These are phyloP conservation scores for Pseudomyrmex gracilis DNA, from an alignment of 1,140 invertebrate genomes.

Conservation along the genomic window DNA sequence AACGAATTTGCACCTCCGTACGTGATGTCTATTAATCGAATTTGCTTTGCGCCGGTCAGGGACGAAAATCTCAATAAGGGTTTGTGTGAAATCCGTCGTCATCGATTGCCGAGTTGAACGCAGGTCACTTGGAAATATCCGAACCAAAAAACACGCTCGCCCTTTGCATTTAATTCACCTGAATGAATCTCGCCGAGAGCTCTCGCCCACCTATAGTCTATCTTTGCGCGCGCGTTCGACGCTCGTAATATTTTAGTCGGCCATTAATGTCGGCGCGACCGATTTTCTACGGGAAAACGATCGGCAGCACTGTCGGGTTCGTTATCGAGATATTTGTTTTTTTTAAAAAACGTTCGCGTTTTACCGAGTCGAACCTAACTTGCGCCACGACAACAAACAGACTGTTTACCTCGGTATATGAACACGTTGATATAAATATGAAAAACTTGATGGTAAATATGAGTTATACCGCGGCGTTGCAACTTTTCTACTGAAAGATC, in stretches of 20 bases:
- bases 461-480: neutral
- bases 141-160: slow-evolving; percentile 9
- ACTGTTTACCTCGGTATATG: neutral
- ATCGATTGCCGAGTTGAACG: neutral
- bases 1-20: neutral
- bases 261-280: neutral
- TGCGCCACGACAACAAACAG: neutral
- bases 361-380: neutral
- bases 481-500: slow-evolving; percentile 46
- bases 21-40: slow-evolving; percentile 46
- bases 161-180: slow-evolving; percentile 39
- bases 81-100: slow-evolving; percentile 16
- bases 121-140: slow-evolving; percentile 41
- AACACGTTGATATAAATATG: slow-evolving; percentile 34
- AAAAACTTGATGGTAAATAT: slow-evolving; percentile 12
- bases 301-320: neutral
- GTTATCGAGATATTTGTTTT: neutral
- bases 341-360: neutral
- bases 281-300: slow-evolving; percentile 12
- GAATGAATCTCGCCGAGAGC: slow-evolving; percentile 18
- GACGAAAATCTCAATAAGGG: slow-evolving; percentile 27
- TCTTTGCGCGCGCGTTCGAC: slow-evolving; percentile 7
- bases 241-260: slow-evolving; percentile 13
- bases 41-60: neutral
- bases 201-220: neutral